phyloP scores from a whole-genome alignment of 1,140 invertebrate genomes.

The Laupala kohalensis region DNA sequence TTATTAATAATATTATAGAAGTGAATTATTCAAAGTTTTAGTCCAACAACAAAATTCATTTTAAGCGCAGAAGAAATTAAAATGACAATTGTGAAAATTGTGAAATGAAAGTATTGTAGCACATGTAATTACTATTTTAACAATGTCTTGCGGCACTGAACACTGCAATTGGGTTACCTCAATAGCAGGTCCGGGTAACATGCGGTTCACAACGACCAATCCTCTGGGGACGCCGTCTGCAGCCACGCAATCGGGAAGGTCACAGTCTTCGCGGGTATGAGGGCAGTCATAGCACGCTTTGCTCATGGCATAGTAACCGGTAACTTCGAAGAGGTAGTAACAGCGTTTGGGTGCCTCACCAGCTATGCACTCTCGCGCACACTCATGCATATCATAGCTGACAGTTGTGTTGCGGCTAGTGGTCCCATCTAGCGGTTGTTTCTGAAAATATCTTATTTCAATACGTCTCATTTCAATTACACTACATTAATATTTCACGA shows the following conservation, averaged over 20 bases:
- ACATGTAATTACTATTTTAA: no score
- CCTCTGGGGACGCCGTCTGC: constrained; percentile 63
- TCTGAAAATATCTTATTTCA: no score
- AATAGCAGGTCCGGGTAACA: constrained; percentile 73
- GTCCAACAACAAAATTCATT: no score
- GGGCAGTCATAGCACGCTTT: constrained; percentile 81
- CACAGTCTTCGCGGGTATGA: constrained; percentile 58
- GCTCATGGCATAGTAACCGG: constrained; percentile 70
- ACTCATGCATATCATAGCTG: constrained; percentile 33
- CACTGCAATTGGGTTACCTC: constrained; percentile 39
- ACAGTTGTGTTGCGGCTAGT: no score
- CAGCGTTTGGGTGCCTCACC: constrained; percentile 46
- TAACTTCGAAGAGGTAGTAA: constrained; percentile 53
- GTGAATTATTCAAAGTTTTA: no score
- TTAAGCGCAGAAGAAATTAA: no score
- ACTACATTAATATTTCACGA: no score
- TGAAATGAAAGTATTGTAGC: no score
- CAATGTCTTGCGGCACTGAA: neutral
- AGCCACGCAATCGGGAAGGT: constrained; percentile 60
- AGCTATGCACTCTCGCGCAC: constrained; percentile 36
- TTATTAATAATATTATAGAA: no score
- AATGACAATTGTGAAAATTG: no score
- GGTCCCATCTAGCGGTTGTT: no score
- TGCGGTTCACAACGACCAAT: constrained; percentile 67
- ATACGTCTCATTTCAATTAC: no score